These are phyloP conservation scores for Plebejus anna DNA, from an alignment of 2,888 invertebrate genomes.

Conservation along the genomic window DNA sequence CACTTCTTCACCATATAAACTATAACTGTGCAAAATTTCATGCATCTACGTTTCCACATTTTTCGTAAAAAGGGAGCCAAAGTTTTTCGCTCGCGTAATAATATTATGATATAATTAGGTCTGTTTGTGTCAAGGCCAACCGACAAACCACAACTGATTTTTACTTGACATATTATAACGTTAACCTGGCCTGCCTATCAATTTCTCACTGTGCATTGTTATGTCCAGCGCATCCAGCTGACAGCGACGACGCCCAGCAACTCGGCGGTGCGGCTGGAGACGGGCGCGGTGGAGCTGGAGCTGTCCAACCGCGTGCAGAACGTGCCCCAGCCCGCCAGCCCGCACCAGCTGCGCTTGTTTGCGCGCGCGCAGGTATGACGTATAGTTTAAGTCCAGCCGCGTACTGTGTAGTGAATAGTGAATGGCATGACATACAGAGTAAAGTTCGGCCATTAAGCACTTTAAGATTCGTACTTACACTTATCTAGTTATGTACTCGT, in stretches of 20 bases:
- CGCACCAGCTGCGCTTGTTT: conserved; percentile 84
- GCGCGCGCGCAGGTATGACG: conserved; percentile 77
- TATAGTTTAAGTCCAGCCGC: conserved; percentile 86
- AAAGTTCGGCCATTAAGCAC: not conserved
- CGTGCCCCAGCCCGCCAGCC: conserved; percentile 87
- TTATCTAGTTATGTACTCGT: not conserved
- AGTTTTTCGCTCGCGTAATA: no score
- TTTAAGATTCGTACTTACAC: not conserved
- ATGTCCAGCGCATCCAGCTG: conserved; percentile 90
- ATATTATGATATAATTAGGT: no score
- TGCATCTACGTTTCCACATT: no score
- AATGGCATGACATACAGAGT: no score
- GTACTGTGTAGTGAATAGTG: conserved; percentile 71
- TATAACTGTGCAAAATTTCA: no score
- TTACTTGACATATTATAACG: not conserved
- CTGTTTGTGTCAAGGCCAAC: no score
- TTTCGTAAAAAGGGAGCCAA: no score
- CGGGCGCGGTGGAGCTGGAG: conserved; percentile 95
- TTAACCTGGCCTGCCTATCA: not conserved
- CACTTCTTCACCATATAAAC: no score
- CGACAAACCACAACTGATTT: no score
- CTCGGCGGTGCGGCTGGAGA: conserved; percentile 97
- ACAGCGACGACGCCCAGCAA: conserved; percentile 99
- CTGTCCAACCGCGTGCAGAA: conserved; percentile 96
- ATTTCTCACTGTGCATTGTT: not conserved